Evolutionary conservation across 2,797 vertebrate species (phyloP), one percentile per base, ranked within the genome.

Genomic region (Mallotus villosus): DNA sequence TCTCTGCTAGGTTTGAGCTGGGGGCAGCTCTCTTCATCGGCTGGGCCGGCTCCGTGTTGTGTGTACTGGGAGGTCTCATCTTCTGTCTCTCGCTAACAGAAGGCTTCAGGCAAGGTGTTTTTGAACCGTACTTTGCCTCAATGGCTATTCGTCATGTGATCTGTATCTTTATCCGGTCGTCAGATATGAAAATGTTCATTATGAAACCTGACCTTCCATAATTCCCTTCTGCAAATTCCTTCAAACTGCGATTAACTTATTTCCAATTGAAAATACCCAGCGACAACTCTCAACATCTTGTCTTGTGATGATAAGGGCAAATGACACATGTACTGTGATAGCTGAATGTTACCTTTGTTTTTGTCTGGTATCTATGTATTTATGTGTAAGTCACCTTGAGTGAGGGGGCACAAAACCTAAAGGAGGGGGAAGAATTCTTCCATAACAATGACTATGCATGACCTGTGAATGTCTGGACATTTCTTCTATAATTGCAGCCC

Each of bases 21-120:
- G 94, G 94, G 32, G 92, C 91, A 0, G 94, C 94, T 1, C 84
- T 95, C 60, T 95, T 95, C 79, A 93, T 95, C 0, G 94, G 94
- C 76, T 95, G 94, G 94, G 85, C 87, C 0, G 94, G 94, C 51
- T 94, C 94, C 0, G 88, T 90, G 25, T 85, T 95, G 57, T 93
- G 91, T 27, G 84, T 94, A 66, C 79, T 94, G 1, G 94, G 94
- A 63, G 94, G 94, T 7, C 75, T 90, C 0, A 34, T 92, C 12
- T 92, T 94, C 77, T 94, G 91, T 27, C 80, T 94, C 65, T 93
- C 93, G 22, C 63, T 94, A 71, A 77, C 90, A 1, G 82, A 87
- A 8, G 85, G 87, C 74, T 81, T 84, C 78, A 93, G 92, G 92
- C 87, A 78, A 70, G 85, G 5, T 64, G 46, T 74, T 21, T 5